A percentile compares a stretch with the other conserved stretches of the same genome.
Conservation (phyloP, 2,113 vertebrate species). For the Sceloporus tristichus region DNA sequence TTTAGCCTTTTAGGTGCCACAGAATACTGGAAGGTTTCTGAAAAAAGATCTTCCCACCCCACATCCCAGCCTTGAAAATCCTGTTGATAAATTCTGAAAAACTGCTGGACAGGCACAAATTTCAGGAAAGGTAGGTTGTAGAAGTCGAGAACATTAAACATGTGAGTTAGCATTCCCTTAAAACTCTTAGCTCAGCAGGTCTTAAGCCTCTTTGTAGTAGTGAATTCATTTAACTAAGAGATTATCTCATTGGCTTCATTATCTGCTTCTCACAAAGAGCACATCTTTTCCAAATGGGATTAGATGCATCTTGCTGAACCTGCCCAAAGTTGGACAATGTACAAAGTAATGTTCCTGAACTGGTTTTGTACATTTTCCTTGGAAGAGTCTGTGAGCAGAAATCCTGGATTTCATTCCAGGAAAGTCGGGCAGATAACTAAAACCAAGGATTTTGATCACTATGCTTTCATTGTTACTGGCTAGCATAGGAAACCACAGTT, state of each 20-base stretch:
- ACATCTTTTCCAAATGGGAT: conserved; percentile 38
- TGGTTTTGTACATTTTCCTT: neutral
- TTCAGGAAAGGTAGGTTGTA: neutral
- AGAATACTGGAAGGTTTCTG: neutral
- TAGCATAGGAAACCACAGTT: neutral
- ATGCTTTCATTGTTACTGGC: neutral
- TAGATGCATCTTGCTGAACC: conserved; percentile 19
- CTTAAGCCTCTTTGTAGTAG: conserved; percentile 32
- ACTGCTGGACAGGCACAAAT: too few species aligned
- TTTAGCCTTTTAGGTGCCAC: neutral
- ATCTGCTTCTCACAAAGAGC: conserved; percentile 27
- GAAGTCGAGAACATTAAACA: neutral
- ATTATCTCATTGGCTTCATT: conserved; percentile 31
- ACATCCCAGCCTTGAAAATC: neutral
- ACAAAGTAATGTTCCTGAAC: neutral
- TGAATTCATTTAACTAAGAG: conserved; percentile 39
- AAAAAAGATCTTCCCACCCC: neutral
- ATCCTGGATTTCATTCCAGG: neutral
- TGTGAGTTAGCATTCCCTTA: neutral
- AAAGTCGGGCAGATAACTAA: neutral
- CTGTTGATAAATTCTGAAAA: neutral
- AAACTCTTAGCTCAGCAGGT: conserved; percentile 23
- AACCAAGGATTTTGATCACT: neutral
- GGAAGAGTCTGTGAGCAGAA: neutral
- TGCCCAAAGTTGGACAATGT: neutral